Base-by-base conservation (phyloP, 2,888 invertebrate genomes). In the Aquatica leii region DNA sequence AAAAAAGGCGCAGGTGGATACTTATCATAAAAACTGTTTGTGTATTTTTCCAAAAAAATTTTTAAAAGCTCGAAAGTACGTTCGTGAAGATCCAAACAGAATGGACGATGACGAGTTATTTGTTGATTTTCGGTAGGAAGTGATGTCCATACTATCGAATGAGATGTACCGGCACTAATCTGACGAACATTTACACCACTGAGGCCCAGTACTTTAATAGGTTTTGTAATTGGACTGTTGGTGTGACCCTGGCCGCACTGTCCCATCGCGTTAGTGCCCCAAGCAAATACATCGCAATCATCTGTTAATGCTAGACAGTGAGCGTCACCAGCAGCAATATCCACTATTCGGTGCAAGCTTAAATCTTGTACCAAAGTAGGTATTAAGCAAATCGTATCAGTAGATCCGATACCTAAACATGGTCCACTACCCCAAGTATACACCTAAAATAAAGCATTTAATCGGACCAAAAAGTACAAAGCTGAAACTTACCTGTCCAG, bases 221-320 rank as follows among this genome's bases (percentile, higher is more conserved):
- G 88, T 52, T 84, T 77, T 1, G 84, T 82, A 2, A 88, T 81
- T 2, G 87, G 87, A 62, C 85, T 86, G 35, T 85, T 85, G 0
- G 84, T 83, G 75, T 87, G 86, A 1, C 88, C 87, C 70, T 85
- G 85, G 0, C 88, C 88, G 77, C 88, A 88, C 75, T 88, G 87
- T 1, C 88, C 88, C 85, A 87, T 86, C 0, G 85, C 84, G 75
- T 88, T 88, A 69, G 84, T 85, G n/a, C 88, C 87, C 87, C 86
- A 87, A 0, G 86, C 84, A 76, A 83, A 86, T 0, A 84, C 83
- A 63, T 82, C 81, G 66, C 82, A 78, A 57, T 84, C 84, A 68
- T 86, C 84, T 0, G 86, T 85, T 12, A 89, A 81, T 1, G 87
- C 87, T 50, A 88, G 72, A 67, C 86, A 86, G 75, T 88, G 88